phyloP scores from a whole-genome alignment of 2,797 vertebrate genomes.

The Cheirogaleus major region DNA sequence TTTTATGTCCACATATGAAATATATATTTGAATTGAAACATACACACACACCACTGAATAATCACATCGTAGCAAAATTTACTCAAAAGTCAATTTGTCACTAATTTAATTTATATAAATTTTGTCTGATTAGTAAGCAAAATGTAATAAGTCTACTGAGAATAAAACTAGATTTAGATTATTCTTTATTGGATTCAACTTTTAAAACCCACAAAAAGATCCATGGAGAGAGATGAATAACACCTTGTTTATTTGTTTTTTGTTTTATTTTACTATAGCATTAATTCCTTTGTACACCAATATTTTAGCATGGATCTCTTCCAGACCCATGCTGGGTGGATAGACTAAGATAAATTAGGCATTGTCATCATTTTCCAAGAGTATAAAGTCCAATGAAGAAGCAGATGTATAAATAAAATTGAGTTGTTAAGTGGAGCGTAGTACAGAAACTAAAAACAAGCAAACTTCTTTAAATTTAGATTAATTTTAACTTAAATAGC shows the following conservation, averaged over 20 bases:
- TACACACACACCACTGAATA: not conserved
- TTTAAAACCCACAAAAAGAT: not conserved
- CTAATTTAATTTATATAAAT: not conserved
- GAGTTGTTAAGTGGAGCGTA: not conserved
- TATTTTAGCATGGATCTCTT: not conserved
- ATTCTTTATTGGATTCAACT: not conserved
- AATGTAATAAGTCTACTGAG: not conserved
- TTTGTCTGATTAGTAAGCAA: not conserved
- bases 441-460: not conserved
- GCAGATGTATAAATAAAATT: not conserved
- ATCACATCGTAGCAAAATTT: not conserved
- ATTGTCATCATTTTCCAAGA: not conserved
- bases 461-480: not conserved
- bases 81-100: not conserved
- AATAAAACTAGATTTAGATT: not conserved
- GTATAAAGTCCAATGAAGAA: not conserved
- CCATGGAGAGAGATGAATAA: not conserved
- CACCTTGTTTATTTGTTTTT: not conserved
- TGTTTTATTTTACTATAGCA: not conserved
- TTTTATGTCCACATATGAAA: not conserved
- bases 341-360: not conserved
- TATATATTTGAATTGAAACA: not conserved
- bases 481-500: not conserved
- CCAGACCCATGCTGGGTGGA: not conserved
- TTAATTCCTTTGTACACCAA: not conserved